Percentiles rank a stretch among this genome's conserved stretches.
Conservation (phyloP, 2,113 vertebrate species). For the Dromiciops gliroides region DNA sequence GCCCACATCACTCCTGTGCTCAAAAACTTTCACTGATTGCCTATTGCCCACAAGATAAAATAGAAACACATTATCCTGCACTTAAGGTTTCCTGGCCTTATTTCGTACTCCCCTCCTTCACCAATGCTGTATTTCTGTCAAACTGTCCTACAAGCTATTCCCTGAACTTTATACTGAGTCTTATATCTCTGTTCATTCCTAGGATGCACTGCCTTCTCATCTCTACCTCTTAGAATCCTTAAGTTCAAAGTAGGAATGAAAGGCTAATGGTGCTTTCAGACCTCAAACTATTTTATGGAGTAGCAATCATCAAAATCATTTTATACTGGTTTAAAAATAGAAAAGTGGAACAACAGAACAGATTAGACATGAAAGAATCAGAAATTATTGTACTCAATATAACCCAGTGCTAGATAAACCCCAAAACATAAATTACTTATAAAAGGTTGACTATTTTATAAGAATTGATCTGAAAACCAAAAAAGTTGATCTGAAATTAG, state of each 20-base stretch:
- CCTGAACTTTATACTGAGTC: neutral
- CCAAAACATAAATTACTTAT: neutral
- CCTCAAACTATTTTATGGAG: neutral
- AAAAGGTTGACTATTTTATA: neutral
- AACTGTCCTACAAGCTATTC: neutral
- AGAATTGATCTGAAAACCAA: neutral
- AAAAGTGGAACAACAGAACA: neutral
- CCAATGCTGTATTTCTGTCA: no score
- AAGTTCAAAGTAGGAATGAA: neutral
- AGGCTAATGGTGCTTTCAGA: neutral
- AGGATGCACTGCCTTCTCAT: neutral
- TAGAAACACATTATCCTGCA: neutral
- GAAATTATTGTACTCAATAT: neutral
- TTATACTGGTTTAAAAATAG: neutral
- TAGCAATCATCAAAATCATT: neutral
- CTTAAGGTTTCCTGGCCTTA: neutral
- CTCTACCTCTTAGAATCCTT: neutral
- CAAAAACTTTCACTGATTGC: neutral
- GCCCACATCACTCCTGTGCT: neutral
- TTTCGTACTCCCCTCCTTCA: neutral
- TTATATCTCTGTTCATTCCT: neutral
- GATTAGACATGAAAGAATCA: neutral
- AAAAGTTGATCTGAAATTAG: neutral
- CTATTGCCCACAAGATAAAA: neutral
- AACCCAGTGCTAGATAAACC: neutral